Conservation (phyloP, 2,113 vertebrate species). For the Platanista minor region DNA sequence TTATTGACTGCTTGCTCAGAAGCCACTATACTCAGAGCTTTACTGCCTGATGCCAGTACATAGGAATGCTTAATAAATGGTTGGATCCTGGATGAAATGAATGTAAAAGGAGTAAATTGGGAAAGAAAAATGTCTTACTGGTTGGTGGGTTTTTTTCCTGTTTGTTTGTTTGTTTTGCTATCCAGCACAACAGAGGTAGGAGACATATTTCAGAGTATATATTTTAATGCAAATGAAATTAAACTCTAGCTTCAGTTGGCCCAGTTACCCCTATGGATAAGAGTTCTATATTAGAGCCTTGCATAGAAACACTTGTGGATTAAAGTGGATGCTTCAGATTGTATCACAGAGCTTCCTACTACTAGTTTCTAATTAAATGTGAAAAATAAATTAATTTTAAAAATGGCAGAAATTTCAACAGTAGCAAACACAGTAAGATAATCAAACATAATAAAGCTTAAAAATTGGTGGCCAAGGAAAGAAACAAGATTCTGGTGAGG, state of each 20-base stretch:
- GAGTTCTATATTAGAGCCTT: background rate
- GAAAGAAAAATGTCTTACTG: background rate
- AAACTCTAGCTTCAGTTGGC: background rate
- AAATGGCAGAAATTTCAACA: background rate
- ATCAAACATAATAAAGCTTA: conserved; percentile 5
- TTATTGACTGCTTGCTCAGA: background rate
- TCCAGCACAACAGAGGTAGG: background rate
- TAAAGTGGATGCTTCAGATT: background rate
- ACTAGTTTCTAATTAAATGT: background rate
- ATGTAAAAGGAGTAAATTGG: background rate
- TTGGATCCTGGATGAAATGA: background rate
- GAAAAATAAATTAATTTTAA: background rate
- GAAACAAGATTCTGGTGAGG: background rate
- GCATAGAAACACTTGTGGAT: background rate
- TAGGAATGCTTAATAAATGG: background rate
- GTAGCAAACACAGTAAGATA: background rate
- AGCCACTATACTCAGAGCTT: background rate
- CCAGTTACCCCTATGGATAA: background rate
- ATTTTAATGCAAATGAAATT: background rate
- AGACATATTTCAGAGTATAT: background rate
- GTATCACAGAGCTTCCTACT: background rate
- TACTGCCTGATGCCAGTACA: background rate
- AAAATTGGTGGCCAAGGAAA: background rate
- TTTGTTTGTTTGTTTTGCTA: background rate
- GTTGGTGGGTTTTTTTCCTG: background rate